These are phyloP conservation scores for Pyrocephalus nanus DNA, from an alignment of 2,797 vertebrate genomes.

Conservation along the genomic window DNA sequence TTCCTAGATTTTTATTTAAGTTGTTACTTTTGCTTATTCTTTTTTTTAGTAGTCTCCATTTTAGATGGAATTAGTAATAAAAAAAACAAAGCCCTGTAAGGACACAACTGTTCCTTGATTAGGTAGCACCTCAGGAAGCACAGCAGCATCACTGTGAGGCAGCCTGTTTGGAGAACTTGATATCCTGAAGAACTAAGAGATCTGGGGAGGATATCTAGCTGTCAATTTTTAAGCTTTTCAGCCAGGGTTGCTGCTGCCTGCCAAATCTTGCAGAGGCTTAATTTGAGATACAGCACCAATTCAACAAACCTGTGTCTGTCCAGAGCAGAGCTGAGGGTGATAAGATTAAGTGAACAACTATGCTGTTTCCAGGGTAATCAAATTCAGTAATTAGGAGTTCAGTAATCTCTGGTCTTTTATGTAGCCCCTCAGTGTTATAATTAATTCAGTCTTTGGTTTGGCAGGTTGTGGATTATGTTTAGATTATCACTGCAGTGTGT, in stretches of 20 bases:
- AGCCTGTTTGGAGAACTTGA: background rate
- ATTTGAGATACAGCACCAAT: background rate
- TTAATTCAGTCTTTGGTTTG: background rate
- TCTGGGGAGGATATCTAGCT: background rate
- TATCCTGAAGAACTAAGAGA: background rate
- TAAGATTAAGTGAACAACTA: background rate
- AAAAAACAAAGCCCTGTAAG: background rate
- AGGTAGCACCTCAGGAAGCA: background rate
- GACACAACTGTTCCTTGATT: background rate
- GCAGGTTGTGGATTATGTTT: slow-evolving; percentile 1
- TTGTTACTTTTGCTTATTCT: background rate
- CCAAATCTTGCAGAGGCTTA: background rate
- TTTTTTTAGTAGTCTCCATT: background rate
- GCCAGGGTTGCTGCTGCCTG: background rate
- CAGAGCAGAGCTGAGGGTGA: background rate
- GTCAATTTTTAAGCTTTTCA: background rate
- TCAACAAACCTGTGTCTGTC: background rate
- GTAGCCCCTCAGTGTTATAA: background rate
- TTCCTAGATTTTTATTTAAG: background rate
- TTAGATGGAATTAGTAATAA: background rate
- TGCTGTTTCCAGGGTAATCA: slow-evolving; percentile 27
- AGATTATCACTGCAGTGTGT: slow-evolving; percentile 10
- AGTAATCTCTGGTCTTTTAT: background rate
- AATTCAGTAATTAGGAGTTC: background rate
- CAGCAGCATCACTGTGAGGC: background rate